Evolutionary conservation across 2,888 invertebrate species (phyloP).

Genomic region (Pachydiplax longipennis): DNA sequence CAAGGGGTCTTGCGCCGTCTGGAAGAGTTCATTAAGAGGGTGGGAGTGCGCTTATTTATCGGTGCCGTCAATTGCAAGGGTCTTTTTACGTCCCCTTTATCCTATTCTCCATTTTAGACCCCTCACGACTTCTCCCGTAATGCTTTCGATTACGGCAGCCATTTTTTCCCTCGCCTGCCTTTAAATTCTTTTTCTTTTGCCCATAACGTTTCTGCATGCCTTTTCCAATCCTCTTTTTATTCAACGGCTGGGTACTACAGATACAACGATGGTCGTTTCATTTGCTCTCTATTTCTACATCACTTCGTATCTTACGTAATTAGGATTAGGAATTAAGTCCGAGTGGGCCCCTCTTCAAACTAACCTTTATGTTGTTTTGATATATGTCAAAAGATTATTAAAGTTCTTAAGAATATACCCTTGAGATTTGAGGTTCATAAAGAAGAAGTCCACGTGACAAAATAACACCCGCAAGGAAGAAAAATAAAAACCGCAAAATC

Average conservation of each 20-base stretch:
- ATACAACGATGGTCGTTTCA: too few relatives aligned
- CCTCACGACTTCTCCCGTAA: constrained; percentile 22
- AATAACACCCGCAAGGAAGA: too few relatives aligned
- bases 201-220: background rate
- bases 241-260: background rate
- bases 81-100: constrained; percentile 53
- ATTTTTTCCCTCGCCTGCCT: background rate
- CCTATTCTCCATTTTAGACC: constrained; percentile 49
- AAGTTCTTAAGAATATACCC: too few relatives aligned
- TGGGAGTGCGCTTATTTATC: constrained; percentile 55
- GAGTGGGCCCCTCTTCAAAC: too few relatives aligned
- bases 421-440: too few relatives aligned
- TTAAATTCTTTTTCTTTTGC: background rate
- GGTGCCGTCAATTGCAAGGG: constrained; percentile 57
- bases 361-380: too few relatives aligned
- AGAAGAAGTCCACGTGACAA: too few relatives aligned
- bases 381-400: too few relatives aligned
- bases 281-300: too few relatives aligned
- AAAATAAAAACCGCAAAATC: too few relatives aligned
- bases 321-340: too few relatives aligned
- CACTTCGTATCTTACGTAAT: too few relatives aligned
- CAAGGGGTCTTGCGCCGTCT: constrained; percentile 45
- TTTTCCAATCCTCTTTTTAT: background rate
- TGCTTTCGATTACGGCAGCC: constrained; percentile 36
- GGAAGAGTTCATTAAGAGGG: constrained; percentile 52